Conservation (phyloP, 2,797 vertebrate species). For the Otolemur crassicaudatus region DNA sequence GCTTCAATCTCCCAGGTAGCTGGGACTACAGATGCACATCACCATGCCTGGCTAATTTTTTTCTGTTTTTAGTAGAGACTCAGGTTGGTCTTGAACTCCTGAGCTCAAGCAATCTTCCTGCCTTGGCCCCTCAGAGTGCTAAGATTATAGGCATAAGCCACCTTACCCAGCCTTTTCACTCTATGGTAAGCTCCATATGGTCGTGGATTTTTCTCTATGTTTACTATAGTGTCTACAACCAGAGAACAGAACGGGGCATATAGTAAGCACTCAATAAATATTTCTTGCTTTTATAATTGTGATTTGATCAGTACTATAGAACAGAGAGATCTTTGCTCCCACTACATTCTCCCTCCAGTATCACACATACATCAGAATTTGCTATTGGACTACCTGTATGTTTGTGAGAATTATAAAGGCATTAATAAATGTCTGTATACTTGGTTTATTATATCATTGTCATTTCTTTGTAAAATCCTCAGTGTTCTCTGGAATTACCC, state of each 20-base stretch:
- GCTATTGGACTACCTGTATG: not conserved
- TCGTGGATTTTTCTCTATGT: not conserved
- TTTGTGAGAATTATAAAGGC: slow-evolving; percentile 39
- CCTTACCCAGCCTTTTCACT: not conserved
- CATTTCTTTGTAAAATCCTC: slow-evolving; percentile 82
- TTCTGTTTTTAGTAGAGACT: too few relatives aligned
- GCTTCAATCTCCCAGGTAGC: too few relatives aligned
- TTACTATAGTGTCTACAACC: not conserved
- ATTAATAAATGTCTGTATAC: slow-evolving; percentile 7
- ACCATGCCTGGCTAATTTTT: too few relatives aligned
- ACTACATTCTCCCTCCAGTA: not conserved
- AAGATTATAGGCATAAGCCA: too few relatives aligned
- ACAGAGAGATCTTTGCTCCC: not conserved
- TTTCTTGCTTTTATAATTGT: slow-evolving; percentile 8
- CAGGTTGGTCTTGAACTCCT: too few relatives aligned
- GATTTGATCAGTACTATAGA: not conserved
- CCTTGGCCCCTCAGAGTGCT: too few relatives aligned
- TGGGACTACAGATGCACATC: too few relatives aligned
- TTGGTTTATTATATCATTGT: slow-evolving; percentile 45
- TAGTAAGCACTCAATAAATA: not conserved
- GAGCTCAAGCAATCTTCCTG: too few relatives aligned
- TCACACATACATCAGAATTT: not conserved
- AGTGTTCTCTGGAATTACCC: slow-evolving; percentile 5
- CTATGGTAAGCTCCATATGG: not conserved
- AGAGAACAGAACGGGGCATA: not conserved